Evolutionary conservation across 1,140 invertebrate species (phyloP).

Genomic region (Acromyrmex heyeri): DNA sequence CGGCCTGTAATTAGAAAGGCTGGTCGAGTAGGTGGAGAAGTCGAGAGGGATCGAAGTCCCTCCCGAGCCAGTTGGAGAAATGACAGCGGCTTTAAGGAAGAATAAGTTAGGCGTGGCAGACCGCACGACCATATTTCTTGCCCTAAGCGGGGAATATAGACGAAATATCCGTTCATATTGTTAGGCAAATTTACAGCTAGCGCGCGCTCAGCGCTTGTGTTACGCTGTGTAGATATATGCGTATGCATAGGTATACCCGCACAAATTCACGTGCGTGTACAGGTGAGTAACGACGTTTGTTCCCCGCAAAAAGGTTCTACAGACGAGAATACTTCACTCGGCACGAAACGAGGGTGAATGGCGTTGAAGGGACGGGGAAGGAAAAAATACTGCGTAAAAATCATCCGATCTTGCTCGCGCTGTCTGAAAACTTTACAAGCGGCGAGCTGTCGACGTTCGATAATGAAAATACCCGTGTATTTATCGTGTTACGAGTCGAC

Average conservation of each 20-base stretch:
- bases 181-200: constrained; percentile 76
- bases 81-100: constrained; percentile 74
- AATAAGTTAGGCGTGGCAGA: constrained; percentile 72
- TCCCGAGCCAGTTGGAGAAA: constrained; percentile 64
- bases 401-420: constrained; percentile 65
- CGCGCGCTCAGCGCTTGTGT: neutral
- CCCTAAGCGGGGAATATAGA: constrained; percentile 34
- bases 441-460: constrained; percentile 67
- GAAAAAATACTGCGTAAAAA: constrained; percentile 65
- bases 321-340: neutral
- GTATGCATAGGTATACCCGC: neutral
- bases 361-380: neutral
- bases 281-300: constrained; percentile 16
- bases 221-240: neutral
- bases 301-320: neutral
- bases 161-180: constrained; percentile 74
- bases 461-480: constrained; percentile 77
- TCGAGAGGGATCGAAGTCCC: constrained; percentile 59
- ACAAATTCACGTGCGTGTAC: neutral
- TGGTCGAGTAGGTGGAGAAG: constrained; percentile 66
- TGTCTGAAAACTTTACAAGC: constrained; percentile 70
- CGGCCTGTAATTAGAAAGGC: constrained; percentile 81
- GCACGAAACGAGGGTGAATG: neutral
- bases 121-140: constrained; percentile 52
- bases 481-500: constrained; percentile 65